Conservation (phyloP, 64 coral and sea anemone genomes). For the Montipora cactus region DNA sequence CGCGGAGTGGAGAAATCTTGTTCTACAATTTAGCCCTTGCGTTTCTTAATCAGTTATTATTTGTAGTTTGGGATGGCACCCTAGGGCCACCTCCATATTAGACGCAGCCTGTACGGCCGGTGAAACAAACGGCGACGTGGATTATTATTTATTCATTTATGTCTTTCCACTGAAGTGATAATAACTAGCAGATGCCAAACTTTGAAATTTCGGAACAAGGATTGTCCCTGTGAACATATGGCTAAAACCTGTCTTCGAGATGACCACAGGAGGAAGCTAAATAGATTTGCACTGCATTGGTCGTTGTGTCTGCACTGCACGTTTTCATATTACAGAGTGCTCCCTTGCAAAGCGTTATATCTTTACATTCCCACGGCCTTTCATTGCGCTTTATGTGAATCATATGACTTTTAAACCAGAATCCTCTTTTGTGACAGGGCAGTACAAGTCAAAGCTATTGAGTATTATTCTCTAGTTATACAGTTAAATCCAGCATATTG, state of each 20-base stretch:
- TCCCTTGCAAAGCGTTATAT: background rate
- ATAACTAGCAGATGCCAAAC: background rate
- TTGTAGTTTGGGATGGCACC: background rate
- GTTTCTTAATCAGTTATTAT: background rate
- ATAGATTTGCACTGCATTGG: conserved; percentile 19
- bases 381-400: too few relatives aligned
- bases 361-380: conserved; percentile 4
- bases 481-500: too few relatives aligned
- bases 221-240: background rate
- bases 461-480: background rate
- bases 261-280: conserved; percentile 19
- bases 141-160: background rate
- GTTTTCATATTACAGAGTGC: conserved; percentile 10
- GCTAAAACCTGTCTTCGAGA: background rate
- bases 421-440: too few relatives aligned
- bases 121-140: background rate
- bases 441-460: background rate
- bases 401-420: too few relatives aligned
- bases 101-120: background rate
- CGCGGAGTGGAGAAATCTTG: background rate
- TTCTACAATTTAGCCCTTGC: background rate
- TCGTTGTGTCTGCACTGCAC: conserved; percentile 5
- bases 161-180: too few relatives aligned
- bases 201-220: background rate
- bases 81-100: too few relatives aligned